Evolutionary conservation across 2,113 vertebrate species (phyloP).

Genomic region (Alexandromys fortis): DNA sequence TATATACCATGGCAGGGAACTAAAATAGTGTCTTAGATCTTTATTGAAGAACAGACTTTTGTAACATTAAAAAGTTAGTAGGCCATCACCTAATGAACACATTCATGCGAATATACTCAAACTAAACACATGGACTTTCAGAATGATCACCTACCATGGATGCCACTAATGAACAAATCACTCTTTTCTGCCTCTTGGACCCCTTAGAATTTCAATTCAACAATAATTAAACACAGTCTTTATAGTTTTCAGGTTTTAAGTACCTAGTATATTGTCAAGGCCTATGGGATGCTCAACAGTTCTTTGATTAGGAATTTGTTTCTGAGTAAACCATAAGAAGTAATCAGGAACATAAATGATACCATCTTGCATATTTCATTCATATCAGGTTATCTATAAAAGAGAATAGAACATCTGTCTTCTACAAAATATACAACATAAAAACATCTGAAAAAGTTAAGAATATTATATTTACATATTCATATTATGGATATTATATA

Average conservation of each 20-base stretch:
- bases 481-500: neutral
- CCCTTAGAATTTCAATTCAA: slow-evolving; percentile 52
- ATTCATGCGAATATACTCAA: slow-evolving; percentile 24
- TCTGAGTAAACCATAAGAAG: slow-evolving; percentile 31
- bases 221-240: slow-evolving; percentile 54
- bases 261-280: slow-evolving; percentile 3
- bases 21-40: neutral
- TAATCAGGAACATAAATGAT: neutral
- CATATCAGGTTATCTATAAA: neutral
- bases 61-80: neutral
- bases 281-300: neutral
- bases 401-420: accelerated
- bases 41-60: slow-evolving; percentile 31
- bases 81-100: neutral
- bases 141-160: neutral
- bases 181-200: slow-evolving; percentile 51
- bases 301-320: slow-evolving; percentile 42
- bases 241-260: slow-evolving; percentile 56
- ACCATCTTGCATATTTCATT: neutral
- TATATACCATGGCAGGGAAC: neutral
- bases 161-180: slow-evolving; percentile 38
- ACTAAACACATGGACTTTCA: neutral
- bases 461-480: neutral
- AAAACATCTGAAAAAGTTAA: neutral
- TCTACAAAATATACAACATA: neutral